Percentiles rank a stretch among this genome's conserved stretches.
phyloP scores from a whole-genome alignment of 1,140 invertebrate species.

The Drosophila tani region DNA sequence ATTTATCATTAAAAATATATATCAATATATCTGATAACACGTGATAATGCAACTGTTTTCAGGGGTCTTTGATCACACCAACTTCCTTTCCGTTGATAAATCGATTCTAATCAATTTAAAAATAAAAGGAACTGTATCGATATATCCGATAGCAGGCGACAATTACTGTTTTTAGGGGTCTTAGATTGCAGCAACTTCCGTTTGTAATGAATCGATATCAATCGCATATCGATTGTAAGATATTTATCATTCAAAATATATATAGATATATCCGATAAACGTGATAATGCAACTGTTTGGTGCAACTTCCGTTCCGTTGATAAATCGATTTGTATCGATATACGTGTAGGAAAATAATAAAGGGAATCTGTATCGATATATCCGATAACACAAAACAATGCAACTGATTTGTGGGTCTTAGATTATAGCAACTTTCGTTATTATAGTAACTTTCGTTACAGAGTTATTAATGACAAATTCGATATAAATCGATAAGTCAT shows the following conservation, averaged over 20 bases:
- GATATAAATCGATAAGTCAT: neutral
- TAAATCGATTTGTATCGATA: no score
- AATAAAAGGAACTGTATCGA: neutral
- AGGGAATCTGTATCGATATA: neutral
- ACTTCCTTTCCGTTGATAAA: slow-evolving; percentile 10
- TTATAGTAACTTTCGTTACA: neutral
- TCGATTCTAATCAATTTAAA: neutral
- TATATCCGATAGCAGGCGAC: slow-evolving; percentile 16
- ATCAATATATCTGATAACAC: slow-evolving; percentile 28
- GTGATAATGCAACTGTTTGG: no score
- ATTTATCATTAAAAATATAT: no score
- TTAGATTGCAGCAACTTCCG: slow-evolving; percentile 3
- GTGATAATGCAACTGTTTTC: slow-evolving; percentile 2
- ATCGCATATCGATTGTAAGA: no score
- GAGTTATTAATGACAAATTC: neutral
- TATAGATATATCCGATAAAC: no score
- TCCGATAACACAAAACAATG: slow-evolving; percentile 19
- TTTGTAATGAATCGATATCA: neutral
- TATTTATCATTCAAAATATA: no score
- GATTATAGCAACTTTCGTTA: neutral
- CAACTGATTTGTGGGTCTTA: neutral
- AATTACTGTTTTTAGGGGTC: neutral
- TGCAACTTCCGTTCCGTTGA: neutral
- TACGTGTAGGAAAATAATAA: no score
- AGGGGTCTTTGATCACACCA: neutral